These are phyloP conservation scores for Hetaerina americana DNA, from an alignment of 1,140 invertebrate species.

Conservation along the genomic window DNA sequence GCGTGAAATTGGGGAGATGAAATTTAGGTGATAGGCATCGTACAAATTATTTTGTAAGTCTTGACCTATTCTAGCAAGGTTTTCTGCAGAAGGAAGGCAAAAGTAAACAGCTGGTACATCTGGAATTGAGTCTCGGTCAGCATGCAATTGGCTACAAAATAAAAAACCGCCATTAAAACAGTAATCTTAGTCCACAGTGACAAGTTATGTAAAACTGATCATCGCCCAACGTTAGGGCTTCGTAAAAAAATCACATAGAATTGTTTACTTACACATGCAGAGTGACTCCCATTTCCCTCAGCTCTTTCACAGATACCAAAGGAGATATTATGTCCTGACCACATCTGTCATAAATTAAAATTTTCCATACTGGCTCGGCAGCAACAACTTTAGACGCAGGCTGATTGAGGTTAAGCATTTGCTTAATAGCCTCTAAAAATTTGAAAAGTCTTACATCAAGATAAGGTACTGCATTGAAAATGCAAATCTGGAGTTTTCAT, in stretches of 20 bases:
- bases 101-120: constrained; percentile 99
- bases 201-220: too few relatives aligned
- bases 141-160: constrained; percentile 64
- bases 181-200: too few relatives aligned
- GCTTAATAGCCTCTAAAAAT: constrained; percentile 65
- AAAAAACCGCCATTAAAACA: too few relatives aligned
- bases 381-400: constrained; percentile 56
- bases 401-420: constrained; percentile 89
- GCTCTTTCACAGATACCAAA: constrained; percentile 87
- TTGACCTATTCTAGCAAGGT: constrained; percentile 85
- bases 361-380: constrained; percentile 85
- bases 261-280: constrained; percentile 71
- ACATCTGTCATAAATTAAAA: constrained; percentile 88
- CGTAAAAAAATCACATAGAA: background rate
- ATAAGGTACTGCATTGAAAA: background rate
- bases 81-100: constrained; percentile 93
- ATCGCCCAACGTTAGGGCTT: too few relatives aligned
- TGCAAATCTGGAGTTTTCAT: background rate
- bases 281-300: constrained; percentile 91
- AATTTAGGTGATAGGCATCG: constrained; percentile 94
- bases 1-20: constrained; percentile 89
- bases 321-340: constrained; percentile 98
- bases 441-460: background rate
- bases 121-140: constrained; percentile 87
- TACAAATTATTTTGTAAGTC: constrained; percentile 87